These are phyloP conservation scores for Tragelaphus buxtoni DNA, from an alignment of 2,113 vertebrate species.

Conservation along the genomic window DNA sequence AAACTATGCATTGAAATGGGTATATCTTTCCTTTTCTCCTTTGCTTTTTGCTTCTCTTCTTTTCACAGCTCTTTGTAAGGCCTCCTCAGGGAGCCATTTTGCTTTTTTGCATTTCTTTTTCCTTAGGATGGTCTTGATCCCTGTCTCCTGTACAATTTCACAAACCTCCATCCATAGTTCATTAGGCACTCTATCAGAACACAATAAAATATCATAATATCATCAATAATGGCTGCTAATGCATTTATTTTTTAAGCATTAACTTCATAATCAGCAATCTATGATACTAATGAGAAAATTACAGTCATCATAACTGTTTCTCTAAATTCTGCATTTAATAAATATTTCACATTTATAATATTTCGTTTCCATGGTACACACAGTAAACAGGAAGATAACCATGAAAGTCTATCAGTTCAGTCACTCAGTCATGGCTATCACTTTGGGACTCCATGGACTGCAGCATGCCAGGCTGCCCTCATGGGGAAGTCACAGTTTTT, in stretches of 20 bases:
- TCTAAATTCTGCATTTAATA: background rate
- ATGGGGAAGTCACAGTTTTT: background rate
- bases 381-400: background rate
- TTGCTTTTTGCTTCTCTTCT: background rate
- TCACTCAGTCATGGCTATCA: background rate
- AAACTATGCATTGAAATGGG: background rate
- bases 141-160: background rate
- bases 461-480: rapidly evolving
- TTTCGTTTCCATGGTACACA: background rate
- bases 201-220: conserved; percentile 1
- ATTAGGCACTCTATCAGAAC: background rate
- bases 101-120: background rate
- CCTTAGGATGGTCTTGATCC: background rate
- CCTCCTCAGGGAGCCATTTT: background rate
- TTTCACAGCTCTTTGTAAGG: background rate
- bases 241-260: background rate
- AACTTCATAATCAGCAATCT: background rate
- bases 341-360: background rate
- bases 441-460: background rate
- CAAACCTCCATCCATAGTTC: background rate
- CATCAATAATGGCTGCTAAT: background rate
- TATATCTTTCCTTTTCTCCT: background rate
- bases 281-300: background rate
- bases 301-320: background rate
- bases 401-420: background rate